Evolutionary conservation across 64 coral and sea anemone genomes (phyloP), one percentile per base, ranked within the genome.

Genomic region (Acropora tenuis): DNA sequence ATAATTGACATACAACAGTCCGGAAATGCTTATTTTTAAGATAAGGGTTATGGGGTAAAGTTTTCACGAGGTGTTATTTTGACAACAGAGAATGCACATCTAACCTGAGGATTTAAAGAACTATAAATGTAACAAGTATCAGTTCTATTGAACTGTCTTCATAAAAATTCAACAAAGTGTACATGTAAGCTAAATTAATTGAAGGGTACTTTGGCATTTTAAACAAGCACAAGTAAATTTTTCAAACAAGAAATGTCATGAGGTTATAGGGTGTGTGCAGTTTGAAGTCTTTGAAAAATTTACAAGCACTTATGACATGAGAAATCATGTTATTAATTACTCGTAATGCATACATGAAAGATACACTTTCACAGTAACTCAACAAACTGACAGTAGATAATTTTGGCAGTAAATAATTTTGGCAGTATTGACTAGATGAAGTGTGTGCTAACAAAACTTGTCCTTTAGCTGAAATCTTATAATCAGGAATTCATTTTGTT

Each of bases 161-260:
- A 73, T 73, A 73, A 73, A 73, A 73, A 73, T 73, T 73, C 69
- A 73, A 73, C 69, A 73, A 73, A 73, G 17, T 55, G 50, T 55
- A 55, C 50, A 55, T 73, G 4, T 73, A 73, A 73, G 69, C 69
- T 73, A 73, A 73, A 73, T 73, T 73, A 73, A 73, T 73, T 73
- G 6, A 73, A 73, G 69, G 16, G 69, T 73, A 73, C 69, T 73
- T 73, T 73, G 69, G 69, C 19, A 73, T 73, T 73, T 73, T 73
- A 17, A 73, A 73, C 7, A 30, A 30, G 69, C 69, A 17, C 69
- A 30, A 73, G 69, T 20, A 73, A 40, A 19, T 73, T 73, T 73
- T 73, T 73, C 69, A 73, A 73, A 17, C 40, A 19, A 73, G 15
- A 73, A 73, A 73, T 73, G 69, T 73, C 69, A 73, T 40, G 69